Evolutionary conservation across 1,140 invertebrate genomes (phyloP), one percentile per base, ranked within the genome.

Genomic region (Drosophila parabipectinata): DNA sequence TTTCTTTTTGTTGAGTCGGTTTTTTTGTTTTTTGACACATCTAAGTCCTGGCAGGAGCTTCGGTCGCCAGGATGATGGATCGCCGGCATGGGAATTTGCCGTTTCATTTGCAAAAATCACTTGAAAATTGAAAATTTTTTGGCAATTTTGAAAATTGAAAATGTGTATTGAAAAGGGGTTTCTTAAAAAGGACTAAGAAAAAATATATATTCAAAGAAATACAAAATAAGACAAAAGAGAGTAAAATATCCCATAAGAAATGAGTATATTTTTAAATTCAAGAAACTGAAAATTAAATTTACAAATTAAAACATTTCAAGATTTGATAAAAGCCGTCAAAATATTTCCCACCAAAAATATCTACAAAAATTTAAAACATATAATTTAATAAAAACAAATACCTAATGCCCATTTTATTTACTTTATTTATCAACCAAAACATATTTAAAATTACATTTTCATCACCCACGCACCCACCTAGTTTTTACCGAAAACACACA

Each of bases 11-110:
- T 9, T 21, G 21, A 21, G 21, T 21, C 21, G 21, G 21, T 5
- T 14, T 21, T 4, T 4, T 2, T 1, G 7, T 15, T 10, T 28
- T 39, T 26, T 41, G 59, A 66, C 59, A 66, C 14, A 39, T 37
- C 10, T 37, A 37, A 37, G 34, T 10, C 4, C 4, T 37, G 34
- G 34, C 10, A 10, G 10, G 34, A 10, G 10, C 34, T 37, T 37
- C 34, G 34, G 34, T 37, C 34, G 9, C 3, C 10, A n/a, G 34
- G 34, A 37, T 37, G 34, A 37, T 37, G 34, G 34, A 37, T 37
- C 2, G 34, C 34, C 34, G 12, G 34, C 34, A 12, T 10, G 34
- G 34, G 34, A 12, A 37, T 37, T 37, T 37, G 12, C 4, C 34
- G 34, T 12, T 37, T 37, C 34, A 10, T 37, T 37, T 12, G 10